Percentiles rank a stretch among this genome's conserved stretches.
Evolutionary conservation across 2,888 invertebrate genomes (phyloP).

Genomic region (Spisula subtruncata): DNA sequence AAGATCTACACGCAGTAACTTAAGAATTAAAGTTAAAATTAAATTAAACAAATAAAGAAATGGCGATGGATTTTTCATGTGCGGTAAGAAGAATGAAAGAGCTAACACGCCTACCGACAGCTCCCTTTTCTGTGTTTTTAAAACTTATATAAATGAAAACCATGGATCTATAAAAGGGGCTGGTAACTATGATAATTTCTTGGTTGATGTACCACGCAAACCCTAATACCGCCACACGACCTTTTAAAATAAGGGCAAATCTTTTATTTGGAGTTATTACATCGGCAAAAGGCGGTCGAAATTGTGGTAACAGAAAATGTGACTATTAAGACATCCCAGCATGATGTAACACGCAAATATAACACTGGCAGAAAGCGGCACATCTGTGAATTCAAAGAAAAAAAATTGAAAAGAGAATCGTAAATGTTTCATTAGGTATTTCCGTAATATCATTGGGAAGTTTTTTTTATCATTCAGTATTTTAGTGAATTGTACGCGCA

Average conservation of each 20-base stretch:
- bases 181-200: neutral
- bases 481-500: too few species aligned
- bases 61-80: neutral
- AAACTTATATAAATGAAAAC: neutral
- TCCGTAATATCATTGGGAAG: too few species aligned
- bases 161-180: neutral
- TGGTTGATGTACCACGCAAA: neutral
- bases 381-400: slow-evolving; percentile 22
- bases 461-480: too few species aligned
- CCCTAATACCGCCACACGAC: slow-evolving; percentile 5
- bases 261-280: neutral
- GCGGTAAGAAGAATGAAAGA: neutral
- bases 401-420: too few species aligned
- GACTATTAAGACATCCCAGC: slow-evolving; percentile 5
- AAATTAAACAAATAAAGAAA: neutral
- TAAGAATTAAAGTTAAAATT: slow-evolving; percentile 3
- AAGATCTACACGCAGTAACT: neutral
- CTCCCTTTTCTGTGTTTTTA: neutral
- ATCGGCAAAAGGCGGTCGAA: neutral
- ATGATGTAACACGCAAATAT: neutral
- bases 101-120: neutral
- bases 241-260: neutral
- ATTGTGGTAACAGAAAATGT: neutral
- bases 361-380: slow-evolving; percentile 20
- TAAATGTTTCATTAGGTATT: too few species aligned